Percentiles rank a stretch among this genome's conserved stretches.
Conservation (phyloP, 2,113 vertebrate genomes). For the Agapornis roseicollis region DNA sequence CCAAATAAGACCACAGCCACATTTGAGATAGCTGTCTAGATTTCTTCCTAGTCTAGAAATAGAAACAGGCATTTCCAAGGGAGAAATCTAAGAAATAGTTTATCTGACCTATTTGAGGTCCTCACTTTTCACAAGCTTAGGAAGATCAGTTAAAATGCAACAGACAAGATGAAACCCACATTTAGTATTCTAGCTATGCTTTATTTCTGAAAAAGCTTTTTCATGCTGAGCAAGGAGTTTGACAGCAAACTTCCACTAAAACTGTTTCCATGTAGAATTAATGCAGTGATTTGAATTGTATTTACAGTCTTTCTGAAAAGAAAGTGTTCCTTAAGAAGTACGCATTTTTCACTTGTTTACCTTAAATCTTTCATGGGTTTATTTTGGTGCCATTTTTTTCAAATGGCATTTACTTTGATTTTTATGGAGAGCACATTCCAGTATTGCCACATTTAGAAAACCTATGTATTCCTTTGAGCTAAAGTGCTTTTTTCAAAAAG, state of each 20-base stretch:
- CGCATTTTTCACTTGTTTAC: not conserved
- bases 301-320: not conserved
- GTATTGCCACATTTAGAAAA: not conserved
- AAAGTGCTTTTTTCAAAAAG: not conserved
- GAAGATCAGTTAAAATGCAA: not conserved
- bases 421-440: not conserved
- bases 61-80: not conserved
- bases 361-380: not conserved
- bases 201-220: not conserved
- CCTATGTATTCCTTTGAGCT: not conserved
- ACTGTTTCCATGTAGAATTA: not conserved
- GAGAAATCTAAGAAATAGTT: not conserved
- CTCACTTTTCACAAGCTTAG: not conserved
- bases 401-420: not conserved
- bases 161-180: not conserved
- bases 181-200: not conserved
- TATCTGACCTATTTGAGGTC: not conserved
- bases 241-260: not conserved
- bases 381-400: not conserved
- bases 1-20: not conserved
- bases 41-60: not conserved
- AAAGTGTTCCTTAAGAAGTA: not conserved
- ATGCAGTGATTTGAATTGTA: not conserved
- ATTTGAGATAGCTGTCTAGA: not conserved
- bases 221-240: not conserved